Evolutionary conservation across 2,797 vertebrate genomes (phyloP).

Genomic region (Columba guinea): DNA sequence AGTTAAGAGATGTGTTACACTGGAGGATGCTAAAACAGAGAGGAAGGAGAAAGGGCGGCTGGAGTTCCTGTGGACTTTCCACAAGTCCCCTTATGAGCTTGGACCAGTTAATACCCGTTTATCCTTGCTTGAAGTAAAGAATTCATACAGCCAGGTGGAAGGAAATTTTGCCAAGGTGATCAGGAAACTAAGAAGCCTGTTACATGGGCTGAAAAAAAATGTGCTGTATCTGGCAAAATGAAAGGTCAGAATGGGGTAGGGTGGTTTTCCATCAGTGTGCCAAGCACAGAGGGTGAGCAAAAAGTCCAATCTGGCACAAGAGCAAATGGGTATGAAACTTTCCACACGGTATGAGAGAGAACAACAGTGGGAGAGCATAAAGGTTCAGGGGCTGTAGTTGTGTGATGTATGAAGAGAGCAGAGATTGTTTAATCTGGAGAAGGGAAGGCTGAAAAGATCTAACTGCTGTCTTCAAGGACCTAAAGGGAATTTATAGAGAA

Average conservation of each 20-base stretch:
- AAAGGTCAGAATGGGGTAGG: neutral
- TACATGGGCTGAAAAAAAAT: neutral
- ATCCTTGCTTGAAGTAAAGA: neutral
- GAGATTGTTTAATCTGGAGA: neutral
- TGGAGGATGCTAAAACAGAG: neutral
- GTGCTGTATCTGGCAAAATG: neutral
- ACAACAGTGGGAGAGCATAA: neutral
- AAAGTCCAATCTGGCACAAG: neutral
- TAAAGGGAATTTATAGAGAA: neutral
- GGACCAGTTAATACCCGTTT: neutral
- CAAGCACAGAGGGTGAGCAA: neutral
- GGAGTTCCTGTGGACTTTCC: neutral
- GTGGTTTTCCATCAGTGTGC: neutral
- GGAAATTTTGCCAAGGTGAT: neutral
- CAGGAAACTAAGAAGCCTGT: neutral
- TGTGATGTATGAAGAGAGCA: neutral
- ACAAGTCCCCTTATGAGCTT: neutral
- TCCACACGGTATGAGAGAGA: fast-evolving
- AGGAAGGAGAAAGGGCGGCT: neutral
- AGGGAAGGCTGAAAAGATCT: neutral
- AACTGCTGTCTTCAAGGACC: neutral
- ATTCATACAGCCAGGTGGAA: neutral
- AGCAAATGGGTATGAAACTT: neutral
- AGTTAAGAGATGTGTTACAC: neutral
- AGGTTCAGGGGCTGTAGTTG: neutral